A percentile compares a stretch with the other conserved stretches of the same genome.
Evolutionary conservation across 37 sponge, comb jelly and placozoan genomes (phyloP).

Genomic region (Aplysina aerophoba): DNA sequence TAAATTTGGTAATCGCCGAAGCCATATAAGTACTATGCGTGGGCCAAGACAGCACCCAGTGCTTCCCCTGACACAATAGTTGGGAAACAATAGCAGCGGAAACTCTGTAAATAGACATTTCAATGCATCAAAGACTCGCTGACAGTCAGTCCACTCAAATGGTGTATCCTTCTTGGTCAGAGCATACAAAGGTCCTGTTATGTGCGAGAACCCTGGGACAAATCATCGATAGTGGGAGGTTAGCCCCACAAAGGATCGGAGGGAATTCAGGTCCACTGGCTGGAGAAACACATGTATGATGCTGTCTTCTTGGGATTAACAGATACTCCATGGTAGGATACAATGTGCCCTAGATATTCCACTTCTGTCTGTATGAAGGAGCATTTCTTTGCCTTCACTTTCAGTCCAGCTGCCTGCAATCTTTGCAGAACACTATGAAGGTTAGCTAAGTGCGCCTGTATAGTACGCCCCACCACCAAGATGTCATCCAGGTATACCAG

Average conservation of each 20-base stretch:
- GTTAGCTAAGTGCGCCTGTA: conserved; percentile 27
- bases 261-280: too few relatives aligned
- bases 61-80: background rate
- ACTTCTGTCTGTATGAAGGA: too few relatives aligned
- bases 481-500: conserved; percentile 49
- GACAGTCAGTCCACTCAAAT: conserved; percentile 9
- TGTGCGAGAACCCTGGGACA: too few relatives aligned
- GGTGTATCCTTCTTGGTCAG: conserved; percentile 5
- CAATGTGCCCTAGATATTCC: too few relatives aligned
- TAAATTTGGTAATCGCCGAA: too few relatives aligned
- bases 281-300: too few relatives aligned
- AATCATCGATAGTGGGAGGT: too few relatives aligned
- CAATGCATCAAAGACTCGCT: conserved; percentile 10
- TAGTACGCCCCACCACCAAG: conserved; percentile 12
- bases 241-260: too few relatives aligned
- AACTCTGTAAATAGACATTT: background rate
- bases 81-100: conserved; percentile 14
- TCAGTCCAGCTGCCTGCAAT: conserved; percentile 7
- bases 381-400: conserved; percentile 29
- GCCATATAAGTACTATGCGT: too few relatives aligned
- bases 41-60: conserved; percentile 20
- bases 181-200: too few relatives aligned
- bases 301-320: too few relatives aligned
- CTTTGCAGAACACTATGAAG: background rate
- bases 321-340: too few relatives aligned